Evolutionary conservation across 2,888 invertebrate genomes (phyloP).

Genomic region (Sarcophaga variegata): DNA sequence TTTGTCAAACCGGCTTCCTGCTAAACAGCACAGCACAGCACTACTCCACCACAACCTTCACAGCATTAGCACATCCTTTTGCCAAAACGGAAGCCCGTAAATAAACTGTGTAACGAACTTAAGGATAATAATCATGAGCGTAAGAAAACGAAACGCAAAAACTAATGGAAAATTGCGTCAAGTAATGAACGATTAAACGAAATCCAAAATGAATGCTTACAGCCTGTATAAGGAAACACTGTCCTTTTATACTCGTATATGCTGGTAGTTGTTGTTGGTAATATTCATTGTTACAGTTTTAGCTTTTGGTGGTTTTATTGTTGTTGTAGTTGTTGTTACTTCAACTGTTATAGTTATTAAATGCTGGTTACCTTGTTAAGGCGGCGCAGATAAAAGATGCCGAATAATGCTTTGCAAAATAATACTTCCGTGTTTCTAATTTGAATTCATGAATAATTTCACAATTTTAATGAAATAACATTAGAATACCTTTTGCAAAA

Average conservation of each 20-base stretch:
- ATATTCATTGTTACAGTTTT: not conserved
- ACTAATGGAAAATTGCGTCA: conserved; percentile 10
- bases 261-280: not conserved
- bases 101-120: conserved; percentile 37
- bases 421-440: conserved; percentile 74
- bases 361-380: conserved; percentile 53
- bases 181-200: conserved; percentile 34
- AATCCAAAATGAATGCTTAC: conserved; percentile 24
- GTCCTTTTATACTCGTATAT: not conserved
- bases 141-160: not conserved
- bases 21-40: not conserved
- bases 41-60: conserved; percentile 18
- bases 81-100: conserved; percentile 51
- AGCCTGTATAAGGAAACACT: too few relatives aligned
- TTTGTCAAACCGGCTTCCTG: conserved; percentile 54
- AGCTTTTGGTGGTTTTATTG: not conserved
- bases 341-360: conserved; percentile 25
- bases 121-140: conserved; percentile 10
- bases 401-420: conserved; percentile 64
- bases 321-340: not conserved
- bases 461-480: conserved; percentile 72
- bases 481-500: conserved; percentile 36
- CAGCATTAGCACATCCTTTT: not conserved
- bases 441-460: conserved; percentile 75
- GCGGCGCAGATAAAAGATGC: conserved; percentile 53